Base-by-base conservation (phyloP, 2,113 vertebrate species). In the Melanostigma gelatinosum region DNA sequence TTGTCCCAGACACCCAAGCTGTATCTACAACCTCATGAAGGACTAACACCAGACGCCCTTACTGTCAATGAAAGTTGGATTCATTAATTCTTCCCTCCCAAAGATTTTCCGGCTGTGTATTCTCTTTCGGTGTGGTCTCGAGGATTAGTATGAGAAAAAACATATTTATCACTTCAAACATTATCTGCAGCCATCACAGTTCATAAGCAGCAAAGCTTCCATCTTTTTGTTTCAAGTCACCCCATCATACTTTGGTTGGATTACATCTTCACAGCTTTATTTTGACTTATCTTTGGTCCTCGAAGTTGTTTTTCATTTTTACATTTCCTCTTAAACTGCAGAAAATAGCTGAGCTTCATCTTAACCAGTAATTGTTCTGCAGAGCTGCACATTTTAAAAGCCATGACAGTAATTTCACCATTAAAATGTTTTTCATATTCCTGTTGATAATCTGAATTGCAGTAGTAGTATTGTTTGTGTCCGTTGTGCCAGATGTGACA, bases 251-350 rank as follows among this genome's bases (percentile, higher is more conserved):
- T 77, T 36, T 32, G 10, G 13, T 38, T 67, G 63, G 73, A 80
- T 86, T 85, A 84, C 44, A 84, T 75, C 48, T 78, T 57, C 13
- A 57, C 73, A 71, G 29, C 20, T 79, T 20, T 24, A 69, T 72
- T 63, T 72, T 67, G 83, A 73, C 72, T 84, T 87, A 83, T 88
- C 58, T 79, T 0, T 22, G 6, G 12, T 38, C 52, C 29, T 78
- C 34, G 65, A 68, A 61, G 62, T 36, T 22, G 12, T 24, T 36
- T 57, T 70, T 36, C 55, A 74, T 77, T 76, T 82, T 65, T 15
- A 69, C 58, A 80, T 75, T 44, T 85, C 60, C 52, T 73, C 73
- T 48, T 81, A 76, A 63, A 46, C 55, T 72, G 75, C 70, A 77
- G 67, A 85, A 81, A 85, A 85, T 20, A 77, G 58, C 83, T 40